Evolutionary conservation across 1,140 invertebrate species (phyloP), one percentile per base, ranked within the genome.

Genomic region (Monomorium pharaonis): DNA sequence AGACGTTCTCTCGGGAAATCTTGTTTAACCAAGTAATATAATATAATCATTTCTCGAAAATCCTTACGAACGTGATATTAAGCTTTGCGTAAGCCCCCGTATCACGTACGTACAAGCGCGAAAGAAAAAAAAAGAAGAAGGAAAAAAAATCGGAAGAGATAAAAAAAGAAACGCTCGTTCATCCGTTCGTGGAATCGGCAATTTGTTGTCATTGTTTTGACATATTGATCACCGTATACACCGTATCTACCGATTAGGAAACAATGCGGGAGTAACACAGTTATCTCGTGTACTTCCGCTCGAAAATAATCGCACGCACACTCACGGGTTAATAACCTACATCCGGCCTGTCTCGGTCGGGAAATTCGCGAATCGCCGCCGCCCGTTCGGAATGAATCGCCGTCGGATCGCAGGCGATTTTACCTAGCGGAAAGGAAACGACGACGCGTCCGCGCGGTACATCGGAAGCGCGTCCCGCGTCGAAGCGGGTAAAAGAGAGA

Each of bases 251-350:
- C 37, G 67, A 74, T 83, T 74, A 58, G 51, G 18, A 58, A 74
- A 56, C 51, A 58, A 74, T 74, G 51, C 65, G 49, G 9, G 42
- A 51, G 16, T 44, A 74, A 80, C 63, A 54, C 24, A 83, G 54
- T 58, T 83, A 74, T 83, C 78, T 74, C 78, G 37, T 18, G 37
- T 58, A 83, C 56, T 83, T 83, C 78, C 78, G 78, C 18, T 83
- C 16, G 67, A 81, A 42, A 56, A 81, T 81, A 44, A 83, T 83
- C 67, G 49, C 51, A 58, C 65, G 78, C 78, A 58, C 51, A 72
- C 78, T 81, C 63, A 21, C 37, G 51, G 67, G 37, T 74, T 83
- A 83, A 83, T 83, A 83, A 74, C 51, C 37, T 58, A 44, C 78
- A 58, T 83, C 78, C 78, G 67, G 78, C 2, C 14, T 3, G 30